phyloP scores from a whole-genome alignment of 2,888 invertebrate species.

The Sussaba pulchella region DNA sequence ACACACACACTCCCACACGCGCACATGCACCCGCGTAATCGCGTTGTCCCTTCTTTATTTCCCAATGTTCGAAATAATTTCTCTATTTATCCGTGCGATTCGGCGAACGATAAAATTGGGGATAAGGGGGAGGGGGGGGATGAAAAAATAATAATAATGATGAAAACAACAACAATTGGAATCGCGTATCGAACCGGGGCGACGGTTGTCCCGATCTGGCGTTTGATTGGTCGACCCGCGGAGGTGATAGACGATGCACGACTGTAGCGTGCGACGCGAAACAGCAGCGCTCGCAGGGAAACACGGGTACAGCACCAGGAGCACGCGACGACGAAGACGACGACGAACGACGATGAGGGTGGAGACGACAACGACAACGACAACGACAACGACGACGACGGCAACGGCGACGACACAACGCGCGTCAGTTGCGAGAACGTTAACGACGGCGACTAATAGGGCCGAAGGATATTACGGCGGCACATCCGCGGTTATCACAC shows the following conservation, averaged over 20 bases:
- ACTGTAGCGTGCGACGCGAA: slow-evolving; percentile 27
- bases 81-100: no score
- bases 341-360: slow-evolving; percentile 68
- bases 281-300: slow-evolving; percentile 35
- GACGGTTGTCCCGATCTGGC: no score
- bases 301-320: slow-evolving; percentile 57
- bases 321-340: slow-evolving; percentile 61
- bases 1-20: slow-evolving; percentile 61
- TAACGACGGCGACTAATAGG: slow-evolving; percentile 68
- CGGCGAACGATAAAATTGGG: no score
- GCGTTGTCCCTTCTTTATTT: no score
- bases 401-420: slow-evolving; percentile 20
- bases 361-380: slow-evolving; percentile 55
- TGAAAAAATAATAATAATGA: no score
- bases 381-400: slow-evolving; percentile 22
- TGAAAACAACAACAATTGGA: no score
- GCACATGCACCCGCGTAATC: no score
- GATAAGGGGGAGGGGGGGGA: no score
- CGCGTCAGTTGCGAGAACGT: slow-evolving; percentile 29
- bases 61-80: no score
- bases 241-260: slow-evolving; percentile 38
- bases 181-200: no score
- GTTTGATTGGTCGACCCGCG: background rate
- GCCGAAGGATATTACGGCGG: slow-evolving; percentile 69
- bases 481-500: slow-evolving; percentile 69